phyloP scores from a whole-genome alignment of 2,113 vertebrate species.

The Hippoglossus stenolepis region DNA sequence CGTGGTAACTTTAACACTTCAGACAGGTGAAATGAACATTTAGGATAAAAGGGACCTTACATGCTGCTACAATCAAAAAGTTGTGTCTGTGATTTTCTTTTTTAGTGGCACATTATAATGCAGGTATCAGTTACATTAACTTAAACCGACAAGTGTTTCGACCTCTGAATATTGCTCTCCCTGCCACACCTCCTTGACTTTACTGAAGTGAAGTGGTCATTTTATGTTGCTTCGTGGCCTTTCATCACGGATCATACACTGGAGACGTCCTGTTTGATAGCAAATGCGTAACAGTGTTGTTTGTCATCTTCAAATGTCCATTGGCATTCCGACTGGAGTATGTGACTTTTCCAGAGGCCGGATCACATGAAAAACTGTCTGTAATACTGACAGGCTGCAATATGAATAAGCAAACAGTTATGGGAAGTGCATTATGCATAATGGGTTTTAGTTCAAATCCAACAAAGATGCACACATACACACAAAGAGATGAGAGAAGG shows the following conservation, averaged over 20 bases:
- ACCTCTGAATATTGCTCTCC: not conserved
- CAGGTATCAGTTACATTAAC: too few relatives aligned
- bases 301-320: slow-evolving; percentile 21
- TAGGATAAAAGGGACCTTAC: too few relatives aligned
- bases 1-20: too few relatives aligned
- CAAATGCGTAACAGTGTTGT: not conserved
- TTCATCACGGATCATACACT: not conserved
- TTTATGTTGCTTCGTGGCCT: not conserved
- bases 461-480: slow-evolving; percentile 37
- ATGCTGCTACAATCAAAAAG: too few relatives aligned
- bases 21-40: too few relatives aligned
- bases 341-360: slow-evolving; percentile 27
- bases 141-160: not conserved
- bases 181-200: slow-evolving; percentile 9
- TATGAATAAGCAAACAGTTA: slow-evolving; percentile 50
- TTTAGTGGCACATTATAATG: not conserved
- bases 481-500: slow-evolving; percentile 54
- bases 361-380: slow-evolving; percentile 30
- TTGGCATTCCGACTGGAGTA: slow-evolving; percentile 5
- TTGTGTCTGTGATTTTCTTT: not conserved
- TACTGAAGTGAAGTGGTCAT: slow-evolving; percentile 1
- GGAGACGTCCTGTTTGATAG: slow-evolving; percentile 19
- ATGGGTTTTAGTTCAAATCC: slow-evolving; percentile 58
- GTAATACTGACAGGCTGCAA: slow-evolving; percentile 43
- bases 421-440: slow-evolving; percentile 33